Evolutionary conservation across 2,797 vertebrate genomes (phyloP).

Genomic region (Aplochiton taeniatus): DNA sequence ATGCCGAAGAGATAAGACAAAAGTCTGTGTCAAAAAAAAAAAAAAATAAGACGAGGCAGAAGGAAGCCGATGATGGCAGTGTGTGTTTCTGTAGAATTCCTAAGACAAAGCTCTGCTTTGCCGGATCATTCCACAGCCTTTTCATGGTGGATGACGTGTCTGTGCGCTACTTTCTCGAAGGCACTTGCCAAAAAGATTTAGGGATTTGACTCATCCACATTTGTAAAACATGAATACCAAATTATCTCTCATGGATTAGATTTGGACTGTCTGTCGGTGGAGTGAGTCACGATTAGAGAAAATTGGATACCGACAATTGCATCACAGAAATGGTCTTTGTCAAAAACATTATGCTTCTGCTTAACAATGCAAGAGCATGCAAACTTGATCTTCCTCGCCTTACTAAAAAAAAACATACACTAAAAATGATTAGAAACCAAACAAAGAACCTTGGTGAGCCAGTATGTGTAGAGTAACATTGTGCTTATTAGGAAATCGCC

Average conservation of each 20-base stretch:
- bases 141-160: slow-evolving; percentile 73
- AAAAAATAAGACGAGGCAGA: too few species aligned
- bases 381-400: slow-evolving; percentile 19
- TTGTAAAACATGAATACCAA: slow-evolving; percentile 80
- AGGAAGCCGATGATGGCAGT: slow-evolving; percentile 62
- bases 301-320: slow-evolving; percentile 38
- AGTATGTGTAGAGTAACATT: too few species aligned
- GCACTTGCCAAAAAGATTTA: slow-evolving; percentile 73
- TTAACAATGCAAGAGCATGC: slow-evolving; percentile 45
- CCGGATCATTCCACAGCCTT: slow-evolving; percentile 63
- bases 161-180: slow-evolving; percentile 59
- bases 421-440: too few species aligned
- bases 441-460: too few species aligned
- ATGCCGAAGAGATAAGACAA: slow-evolving; percentile 51
- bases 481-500: too few species aligned
- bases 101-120: slow-evolving; percentile 72
- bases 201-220: slow-evolving; percentile 74
- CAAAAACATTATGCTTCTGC: slow-evolving; percentile 38
- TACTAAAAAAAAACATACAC: slow-evolving; percentile 8
- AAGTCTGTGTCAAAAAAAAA: slow-evolving; percentile 66
- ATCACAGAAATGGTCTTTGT: slow-evolving; percentile 41
- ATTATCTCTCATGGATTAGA: slow-evolving; percentile 76
- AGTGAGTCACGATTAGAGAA: slow-evolving; percentile 63
- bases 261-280: slow-evolving; percentile 66
- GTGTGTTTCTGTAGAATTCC: slow-evolving; percentile 60